Conservation (phyloP, 2,797 vertebrate genomes). For the Danio aesculapii region DNA sequence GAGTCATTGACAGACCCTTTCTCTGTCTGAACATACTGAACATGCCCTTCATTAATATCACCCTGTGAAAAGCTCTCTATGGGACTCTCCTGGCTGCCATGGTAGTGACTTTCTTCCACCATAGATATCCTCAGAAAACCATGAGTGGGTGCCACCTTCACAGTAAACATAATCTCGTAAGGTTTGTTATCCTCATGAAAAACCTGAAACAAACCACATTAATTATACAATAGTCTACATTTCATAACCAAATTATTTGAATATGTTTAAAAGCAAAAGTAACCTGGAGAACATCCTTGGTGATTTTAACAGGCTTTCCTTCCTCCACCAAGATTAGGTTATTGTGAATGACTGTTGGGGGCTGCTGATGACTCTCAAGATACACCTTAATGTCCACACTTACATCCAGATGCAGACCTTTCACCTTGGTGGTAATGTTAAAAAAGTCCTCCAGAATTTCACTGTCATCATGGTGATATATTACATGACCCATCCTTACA, state of each 20-base stretch:
- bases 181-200: slow-evolving; percentile 82
- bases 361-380: slow-evolving; percentile 83
- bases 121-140: slow-evolving; percentile 79
- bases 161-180: slow-evolving; percentile 81
- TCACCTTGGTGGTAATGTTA: slow-evolving; percentile 80
- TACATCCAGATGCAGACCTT: slow-evolving; percentile 73
- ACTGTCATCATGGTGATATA: slow-evolving; percentile 82
- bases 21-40: slow-evolving; percentile 83
- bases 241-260: not conserved
- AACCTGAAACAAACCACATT: slow-evolving; percentile 75
- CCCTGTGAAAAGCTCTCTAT: slow-evolving; percentile 83
- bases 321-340: slow-evolving; percentile 84
- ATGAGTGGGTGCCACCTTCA: slow-evolving; percentile 75
- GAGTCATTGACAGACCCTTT: slow-evolving; percentile 74
- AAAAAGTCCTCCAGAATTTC: slow-evolving; percentile 80
- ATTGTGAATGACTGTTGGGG: slow-evolving; percentile 74
- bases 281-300: slow-evolving; percentile 82
- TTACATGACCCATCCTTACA: slow-evolving; percentile 76
- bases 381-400: slow-evolving; percentile 79
- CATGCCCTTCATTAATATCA: slow-evolving; percentile 80
- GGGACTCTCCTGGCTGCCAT: slow-evolving; percentile 62
- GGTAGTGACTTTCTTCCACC: slow-evolving; percentile 61
- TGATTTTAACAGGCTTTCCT: slow-evolving; percentile 84
- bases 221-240: not conserved
- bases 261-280: slow-evolving; percentile 44